Base-by-base conservation (phyloP, 2,797 vertebrate genomes). In the Pseudochaenichthys georgianus region DNA sequence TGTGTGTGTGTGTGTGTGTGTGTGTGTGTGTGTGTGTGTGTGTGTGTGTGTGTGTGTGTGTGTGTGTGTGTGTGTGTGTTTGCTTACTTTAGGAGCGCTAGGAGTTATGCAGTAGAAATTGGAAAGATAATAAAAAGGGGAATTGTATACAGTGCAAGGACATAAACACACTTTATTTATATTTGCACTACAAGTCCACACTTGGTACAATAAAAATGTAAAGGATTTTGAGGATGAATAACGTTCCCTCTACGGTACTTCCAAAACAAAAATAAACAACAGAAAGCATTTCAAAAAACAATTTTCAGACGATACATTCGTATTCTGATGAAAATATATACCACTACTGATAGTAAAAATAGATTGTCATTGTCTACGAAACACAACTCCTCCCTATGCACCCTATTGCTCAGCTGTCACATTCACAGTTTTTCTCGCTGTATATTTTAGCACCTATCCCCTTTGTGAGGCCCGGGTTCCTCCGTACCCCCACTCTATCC, bases 391-490 rank as follows among this genome's bases (percentile, higher is more conserved):
- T 68, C 55, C 58, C 45, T 75, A 78, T 84, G 77, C 79, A 87
- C 80, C 72, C 81, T 80, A 77, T 86, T 88, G 81, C 88, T 87
- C 88, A 84, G 84, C 89, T 89, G 86, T 91, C 93, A 93, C 86
- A 89, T 91, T 91, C 70, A 81, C 89, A 90, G 87, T 89, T 91
- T 92, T 92, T 95, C 92, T 90, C 94, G 16, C 91, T 95, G 94
- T 94, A 94, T 95, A 94, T 93, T 93, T 95, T 94, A 94, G 81
- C 93, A 91, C 94, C 87, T 92, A 80, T 90, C 83, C 76, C 70
- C 82, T 41, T 74, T 60, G 84, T 91, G 87, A 88, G 87, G 84
- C 87, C 82, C 77, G 81, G 86, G 82, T 87, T 90, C 85, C 80
- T 82, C 86, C 31, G 50, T 73, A 81, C 73, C 88, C 88, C 81